Base-by-base conservation (phyloP, 2,888 invertebrate genomes). In the Nematopogon swammerdamellus region DNA sequence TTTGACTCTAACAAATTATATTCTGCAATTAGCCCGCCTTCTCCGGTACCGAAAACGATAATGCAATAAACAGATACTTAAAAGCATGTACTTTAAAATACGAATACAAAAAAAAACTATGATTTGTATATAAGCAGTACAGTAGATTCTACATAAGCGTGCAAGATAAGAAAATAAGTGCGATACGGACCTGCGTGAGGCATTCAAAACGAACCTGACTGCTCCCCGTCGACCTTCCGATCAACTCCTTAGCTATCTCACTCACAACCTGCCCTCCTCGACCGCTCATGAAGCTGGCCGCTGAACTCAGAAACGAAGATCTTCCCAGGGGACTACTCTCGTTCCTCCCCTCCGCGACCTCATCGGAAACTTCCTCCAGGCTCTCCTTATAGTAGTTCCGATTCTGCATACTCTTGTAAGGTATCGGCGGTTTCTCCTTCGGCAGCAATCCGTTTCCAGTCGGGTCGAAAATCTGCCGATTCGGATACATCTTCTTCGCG, bases 181-280 rank as follows among this genome's bases (percentile, higher is more conserved):
- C 68, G 59, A 63, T 74, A 79, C 79, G 70, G 74, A 80, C 80
- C 79, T 80, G 75, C 59, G 74, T 60, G 53, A 74, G 67, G 72
- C 77, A 77, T 74, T 77, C 77, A 68, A 74, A 72, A 74, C 75
- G 75, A 73, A 80, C 88, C 84, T 89, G 88, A 65, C 87, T 88
- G 63, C 83, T 85, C 53, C 85, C 85, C 6, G 85, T 81, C 0
- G 88, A 87, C 59, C 88, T 82, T 53, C 85, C 83, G 19, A 89
- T 76, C 59, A 89, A 76, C 61, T 88, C 87, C 62, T 82, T 86
- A 2, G 88, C 88, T 54, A 86, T 67, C 51, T 81, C 81, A 2
- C 81, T 72, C 61, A 85, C 64, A 57, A 85, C 72, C 53, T 84
- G 81, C 1, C 81, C 77, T 10, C 80, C 79, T 0, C 76, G 65